A percentile compares a stretch with the other conserved stretches of the same genome.
phyloP scores from a whole-genome alignment of 2,888 invertebrate species.

The Tryphoninae sp. region DNA sequence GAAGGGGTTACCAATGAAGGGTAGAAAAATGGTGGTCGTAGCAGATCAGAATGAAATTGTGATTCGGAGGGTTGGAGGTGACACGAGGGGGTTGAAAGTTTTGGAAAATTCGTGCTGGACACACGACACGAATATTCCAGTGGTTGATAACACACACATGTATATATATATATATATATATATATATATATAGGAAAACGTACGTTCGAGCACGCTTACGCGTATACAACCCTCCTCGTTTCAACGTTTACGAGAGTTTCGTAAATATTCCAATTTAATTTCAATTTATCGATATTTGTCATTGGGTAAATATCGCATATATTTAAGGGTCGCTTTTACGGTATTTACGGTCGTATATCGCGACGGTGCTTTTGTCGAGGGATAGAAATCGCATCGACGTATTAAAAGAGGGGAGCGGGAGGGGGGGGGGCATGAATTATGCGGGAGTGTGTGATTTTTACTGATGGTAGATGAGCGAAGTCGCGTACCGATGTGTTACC shows the following conservation, averaged over 20 bases:
- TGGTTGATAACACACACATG: neutral
- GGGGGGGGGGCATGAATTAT: neutral
- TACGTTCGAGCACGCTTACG: slow-evolving; percentile 33
- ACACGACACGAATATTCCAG: neutral
- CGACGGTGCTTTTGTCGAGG: too few relatives aligned
- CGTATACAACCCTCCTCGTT: slow-evolving; percentile 21
- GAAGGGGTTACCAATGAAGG: too few relatives aligned
- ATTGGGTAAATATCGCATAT: slow-evolving; percentile 66
- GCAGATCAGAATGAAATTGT: too few relatives aligned
- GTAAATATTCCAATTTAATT: slow-evolving; percentile 66
- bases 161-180: too few relatives aligned
- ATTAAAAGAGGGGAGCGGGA: slow-evolving; percentile 26
- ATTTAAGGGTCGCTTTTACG: slow-evolving; percentile 64
- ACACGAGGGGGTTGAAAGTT: too few relatives aligned
- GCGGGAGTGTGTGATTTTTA: neutral
- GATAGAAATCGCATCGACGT: neutral
- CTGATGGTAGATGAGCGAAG: neutral
- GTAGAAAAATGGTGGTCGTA: too few relatives aligned
- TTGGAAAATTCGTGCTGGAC: neutral
- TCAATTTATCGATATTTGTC: slow-evolving; percentile 69
- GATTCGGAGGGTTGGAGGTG: neutral
- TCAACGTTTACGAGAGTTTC: slow-evolving; percentile 41
- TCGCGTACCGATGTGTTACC: slow-evolving; percentile 35
- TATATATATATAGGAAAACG: slow-evolving; percentile 33
- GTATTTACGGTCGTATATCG: neutral